Conservation (phyloP, 2,113 vertebrate species). For the Xenopus laevis region DNA sequence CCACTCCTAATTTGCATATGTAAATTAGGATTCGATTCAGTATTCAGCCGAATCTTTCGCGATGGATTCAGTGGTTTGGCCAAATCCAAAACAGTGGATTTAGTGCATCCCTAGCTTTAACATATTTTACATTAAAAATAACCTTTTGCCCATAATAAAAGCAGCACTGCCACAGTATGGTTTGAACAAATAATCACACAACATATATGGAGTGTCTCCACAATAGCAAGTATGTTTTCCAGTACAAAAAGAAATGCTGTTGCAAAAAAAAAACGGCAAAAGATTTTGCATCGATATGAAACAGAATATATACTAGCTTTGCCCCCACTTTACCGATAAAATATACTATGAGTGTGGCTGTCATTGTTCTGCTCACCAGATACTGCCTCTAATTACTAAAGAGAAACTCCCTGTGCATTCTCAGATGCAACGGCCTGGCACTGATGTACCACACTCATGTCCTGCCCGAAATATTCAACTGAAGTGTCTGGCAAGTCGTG, state of each 20-base stretch:
- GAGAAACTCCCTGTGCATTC: slow-evolving; percentile 59
- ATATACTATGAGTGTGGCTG: slow-evolving; percentile 52
- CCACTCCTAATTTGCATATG: no score
- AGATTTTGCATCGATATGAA: neutral
- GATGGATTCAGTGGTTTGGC: no score
- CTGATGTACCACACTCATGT: slow-evolving; percentile 28
- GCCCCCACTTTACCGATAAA: slow-evolving; percentile 24
- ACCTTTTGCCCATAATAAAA: neutral
- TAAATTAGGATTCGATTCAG: no score
- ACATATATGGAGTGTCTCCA: neutral
- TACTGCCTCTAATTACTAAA: slow-evolving; percentile 49
- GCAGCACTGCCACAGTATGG: slow-evolving; percentile 1
- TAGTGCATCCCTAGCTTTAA: no score
- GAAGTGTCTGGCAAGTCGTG: slow-evolving; percentile 94
- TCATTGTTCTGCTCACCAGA: slow-evolving; percentile 53
- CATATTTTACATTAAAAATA: slow-evolving; percentile 1
- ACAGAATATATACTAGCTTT: neutral
- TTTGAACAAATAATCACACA: neutral
- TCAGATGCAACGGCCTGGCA: slow-evolving; percentile 44
- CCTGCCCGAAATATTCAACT: slow-evolving; percentile 81
- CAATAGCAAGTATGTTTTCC: neutral
- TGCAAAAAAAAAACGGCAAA: neutral
- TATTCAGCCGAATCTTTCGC: no score
- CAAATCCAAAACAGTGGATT: no score
- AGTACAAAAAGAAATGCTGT: neutral